Evolutionary conservation across 2,888 invertebrate genomes (phyloP).

Genomic region (Apotomis turbidana): DNA sequence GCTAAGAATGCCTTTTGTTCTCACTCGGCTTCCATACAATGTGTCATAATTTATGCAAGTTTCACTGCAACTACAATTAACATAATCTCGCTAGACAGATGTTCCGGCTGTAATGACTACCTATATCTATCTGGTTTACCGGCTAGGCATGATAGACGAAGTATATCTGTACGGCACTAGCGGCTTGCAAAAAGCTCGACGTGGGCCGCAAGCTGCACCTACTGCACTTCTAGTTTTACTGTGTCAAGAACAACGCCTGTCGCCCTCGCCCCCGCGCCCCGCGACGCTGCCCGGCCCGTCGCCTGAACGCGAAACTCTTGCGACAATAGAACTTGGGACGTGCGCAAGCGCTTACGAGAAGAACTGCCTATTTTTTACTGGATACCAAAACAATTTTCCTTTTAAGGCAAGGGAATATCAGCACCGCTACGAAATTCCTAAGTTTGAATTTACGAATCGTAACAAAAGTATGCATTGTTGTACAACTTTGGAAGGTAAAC

Average conservation of each 20-base stretch:
- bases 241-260: constrained; percentile 83
- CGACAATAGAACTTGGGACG: constrained; percentile 54
- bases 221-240: constrained; percentile 84
- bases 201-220: constrained; percentile 81
- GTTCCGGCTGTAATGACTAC: constrained; percentile 14
- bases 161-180: constrained; percentile 49
- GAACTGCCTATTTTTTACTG: constrained; percentile 52
- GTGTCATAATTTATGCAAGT: constrained; percentile 32
- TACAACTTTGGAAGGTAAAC: constrained; percentile 24
- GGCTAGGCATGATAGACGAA: constrained; percentile 15
- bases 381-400: constrained; percentile 50
- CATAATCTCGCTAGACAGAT: constrained; percentile 33
- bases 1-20: constrained; percentile 36
- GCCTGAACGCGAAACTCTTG: constrained; percentile 59
- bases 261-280: constrained; percentile 65
- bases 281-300: constrained; percentile 50
- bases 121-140: constrained; percentile 4
- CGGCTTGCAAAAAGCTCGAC: constrained; percentile 76
- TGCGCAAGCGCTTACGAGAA: constrained; percentile 55
- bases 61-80: constrained; percentile 32
- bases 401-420: constrained; percentile 49
- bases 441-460: not conserved
- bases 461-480: constrained; percentile 19
- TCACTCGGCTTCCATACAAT: constrained; percentile 33
- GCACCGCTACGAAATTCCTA: not conserved